These are phyloP conservation scores for Megalops atlanticus DNA, from an alignment of 2,113 vertebrate species.

Conservation along the genomic window DNA sequence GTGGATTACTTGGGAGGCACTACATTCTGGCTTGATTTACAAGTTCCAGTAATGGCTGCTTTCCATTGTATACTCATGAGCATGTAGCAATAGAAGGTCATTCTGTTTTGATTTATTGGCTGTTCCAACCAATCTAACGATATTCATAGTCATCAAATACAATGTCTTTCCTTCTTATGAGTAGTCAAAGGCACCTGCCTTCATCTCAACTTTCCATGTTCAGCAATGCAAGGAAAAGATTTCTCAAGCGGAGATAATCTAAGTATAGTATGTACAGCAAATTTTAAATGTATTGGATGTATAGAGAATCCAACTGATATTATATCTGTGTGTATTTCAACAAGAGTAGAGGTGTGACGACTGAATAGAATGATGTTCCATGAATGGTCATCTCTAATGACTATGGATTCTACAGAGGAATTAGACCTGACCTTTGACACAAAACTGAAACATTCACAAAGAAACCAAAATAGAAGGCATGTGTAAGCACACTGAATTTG, in stretches of 20 bases:
- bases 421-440: neutral
- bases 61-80: neutral
- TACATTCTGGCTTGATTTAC: no score
- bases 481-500: neutral
- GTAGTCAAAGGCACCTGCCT: neutral
- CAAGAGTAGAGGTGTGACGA: no score
- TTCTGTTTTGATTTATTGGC: neutral
- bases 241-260: no score
- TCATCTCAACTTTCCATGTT: neutral
- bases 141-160: neutral
- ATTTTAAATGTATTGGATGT: neutral
- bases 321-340: no score
- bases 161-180: neutral
- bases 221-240: no score
- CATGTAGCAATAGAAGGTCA: neutral
- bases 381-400: neutral
- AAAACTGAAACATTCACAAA: neutral
- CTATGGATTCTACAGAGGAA: neutral
- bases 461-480: neutral
- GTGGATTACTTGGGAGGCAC: no score
- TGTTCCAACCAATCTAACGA: neutral
- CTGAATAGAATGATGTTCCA: no score
- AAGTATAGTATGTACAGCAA: neutral
- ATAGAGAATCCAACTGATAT: no score
- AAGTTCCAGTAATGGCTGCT: no score